A percentile compares a stretch with the other conserved stretches of the same genome.
Evolutionary conservation across 2,113 vertebrate genomes (phyloP).

Genomic region (Actinemys pallida): DNA sequence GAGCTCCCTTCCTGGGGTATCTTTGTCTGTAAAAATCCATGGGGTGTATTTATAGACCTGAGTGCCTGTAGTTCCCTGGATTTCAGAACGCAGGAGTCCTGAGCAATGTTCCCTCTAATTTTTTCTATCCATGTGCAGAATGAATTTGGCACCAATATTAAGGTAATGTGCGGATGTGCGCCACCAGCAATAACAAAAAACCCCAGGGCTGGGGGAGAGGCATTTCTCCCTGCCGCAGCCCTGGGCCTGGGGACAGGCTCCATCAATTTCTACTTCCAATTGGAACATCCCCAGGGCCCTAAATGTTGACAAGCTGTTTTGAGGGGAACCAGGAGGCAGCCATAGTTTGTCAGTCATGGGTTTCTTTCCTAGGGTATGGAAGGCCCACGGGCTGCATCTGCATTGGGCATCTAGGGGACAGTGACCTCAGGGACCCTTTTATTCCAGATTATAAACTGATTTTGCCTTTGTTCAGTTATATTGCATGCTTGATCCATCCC

Average conservation of each 20-base stretch:
- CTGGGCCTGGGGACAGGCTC: no score
- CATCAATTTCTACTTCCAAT: no score
- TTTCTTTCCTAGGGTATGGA: background rate
- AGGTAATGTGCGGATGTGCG: no score
- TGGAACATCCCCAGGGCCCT: no score
- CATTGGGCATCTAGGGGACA: background rate
- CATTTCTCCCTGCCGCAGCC: no score
- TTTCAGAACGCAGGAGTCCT: background rate
- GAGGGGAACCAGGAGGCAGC: constrained; percentile 28
- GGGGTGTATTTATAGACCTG: background rate
- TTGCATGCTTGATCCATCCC: background rate
- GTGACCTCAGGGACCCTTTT: background rate
- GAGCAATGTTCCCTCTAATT: background rate
- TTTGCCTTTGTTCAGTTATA: constrained; percentile 25
- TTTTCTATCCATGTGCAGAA: no score
- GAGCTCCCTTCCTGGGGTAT: rapidly evolving
- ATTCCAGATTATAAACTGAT: constrained; percentile 33
- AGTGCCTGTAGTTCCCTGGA: background rate
- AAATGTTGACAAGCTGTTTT: background rate
- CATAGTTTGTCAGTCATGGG: constrained; percentile 9
- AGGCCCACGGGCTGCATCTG: constrained; percentile 29
- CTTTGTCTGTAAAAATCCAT: background rate
- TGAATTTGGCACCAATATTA: no score
- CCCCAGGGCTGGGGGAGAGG: no score
- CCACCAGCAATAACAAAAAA: no score